Evolutionary conservation across 1,140 invertebrate genomes (phyloP).

Genomic region (Zophobas atratus): DNA sequence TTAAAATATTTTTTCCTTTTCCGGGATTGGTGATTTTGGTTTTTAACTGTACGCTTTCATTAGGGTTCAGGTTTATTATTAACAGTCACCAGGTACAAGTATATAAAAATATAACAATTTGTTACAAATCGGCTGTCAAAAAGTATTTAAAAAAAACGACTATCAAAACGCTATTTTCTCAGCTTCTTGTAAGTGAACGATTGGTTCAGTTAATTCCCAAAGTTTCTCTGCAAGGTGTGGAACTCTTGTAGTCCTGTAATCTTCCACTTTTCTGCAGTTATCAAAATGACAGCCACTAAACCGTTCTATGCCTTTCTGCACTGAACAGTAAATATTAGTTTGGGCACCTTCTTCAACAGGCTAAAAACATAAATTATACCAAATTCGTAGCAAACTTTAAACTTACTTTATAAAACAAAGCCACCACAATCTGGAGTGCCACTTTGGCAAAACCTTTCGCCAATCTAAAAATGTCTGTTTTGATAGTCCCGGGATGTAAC

Average conservation of each 20-base stretch:
- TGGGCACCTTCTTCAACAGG: conserved; percentile 59
- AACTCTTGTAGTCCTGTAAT: conserved; percentile 47
- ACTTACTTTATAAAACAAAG: conserved; percentile 47
- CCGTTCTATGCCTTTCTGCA: conserved; percentile 51
- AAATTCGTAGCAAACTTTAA: conserved; percentile 1
- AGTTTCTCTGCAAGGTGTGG: conserved; percentile 48
- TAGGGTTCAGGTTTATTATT: no score
- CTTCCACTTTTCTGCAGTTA: conserved; percentile 50
- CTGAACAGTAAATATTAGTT: conserved; percentile 56
- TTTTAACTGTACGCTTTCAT: no score
- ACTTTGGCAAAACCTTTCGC: conserved; percentile 35
- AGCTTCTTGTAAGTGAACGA: conserved; percentile 16
- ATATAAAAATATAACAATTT: no score
- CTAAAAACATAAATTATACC: conserved; percentile 45
- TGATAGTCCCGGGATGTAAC: conserved; percentile 63
- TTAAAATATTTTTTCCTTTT: no score
- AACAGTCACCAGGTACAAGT: no score
- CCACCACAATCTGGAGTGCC: conserved; percentile 17
- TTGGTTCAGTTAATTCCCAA: conserved; percentile 56
- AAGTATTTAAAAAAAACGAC: no score
- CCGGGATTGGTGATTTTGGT: no score
- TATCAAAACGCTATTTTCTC: neutral
- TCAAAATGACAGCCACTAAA: conserved; percentile 55
- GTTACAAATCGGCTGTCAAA: no score
- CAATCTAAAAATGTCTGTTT: conserved; percentile 63